These are phyloP conservation scores for Mesorhabditis belari DNA, from an alignment of 2,888 invertebrate species.

Conservation along the genomic window DNA sequence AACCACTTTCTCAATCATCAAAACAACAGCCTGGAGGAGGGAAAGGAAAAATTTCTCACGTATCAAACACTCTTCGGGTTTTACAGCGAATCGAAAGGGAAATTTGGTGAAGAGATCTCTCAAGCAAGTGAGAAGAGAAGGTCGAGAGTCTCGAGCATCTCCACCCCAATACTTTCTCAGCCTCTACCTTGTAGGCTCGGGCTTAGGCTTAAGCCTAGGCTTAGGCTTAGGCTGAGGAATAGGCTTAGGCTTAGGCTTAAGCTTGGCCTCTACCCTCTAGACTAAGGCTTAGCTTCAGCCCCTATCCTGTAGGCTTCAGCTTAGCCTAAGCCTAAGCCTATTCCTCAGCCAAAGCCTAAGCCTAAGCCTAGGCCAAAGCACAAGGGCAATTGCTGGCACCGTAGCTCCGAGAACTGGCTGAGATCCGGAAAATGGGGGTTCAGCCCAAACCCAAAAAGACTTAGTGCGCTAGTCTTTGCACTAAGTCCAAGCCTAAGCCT, in stretches of 20 bases:
- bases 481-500: conserved; percentile 1
- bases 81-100: no score
- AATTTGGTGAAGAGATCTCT: background rate
- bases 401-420: no score
- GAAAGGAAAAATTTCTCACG: no score
- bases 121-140: background rate
- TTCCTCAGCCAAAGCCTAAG: background rate
- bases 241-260: background rate
- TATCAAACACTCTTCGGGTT: no score
- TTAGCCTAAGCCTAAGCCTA: background rate
- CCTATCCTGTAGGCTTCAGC: background rate
- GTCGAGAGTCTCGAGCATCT: no score
- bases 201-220: background rate
- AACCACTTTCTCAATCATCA: background rate
- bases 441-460: background rate
- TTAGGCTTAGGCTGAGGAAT: background rate
- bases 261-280: background rate
- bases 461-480: background rate
- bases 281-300: background rate
- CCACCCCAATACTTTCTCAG: no score
- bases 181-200: no score
- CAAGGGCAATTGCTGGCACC: background rate
- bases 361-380: background rate
- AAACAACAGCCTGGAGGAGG: background rate
- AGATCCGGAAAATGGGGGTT: no score